A percentile compares a stretch with the other conserved stretches of the same genome.
Evolutionary conservation across 2,113 vertebrate genomes (phyloP).

Genomic region (Bubo blakistoni): DNA sequence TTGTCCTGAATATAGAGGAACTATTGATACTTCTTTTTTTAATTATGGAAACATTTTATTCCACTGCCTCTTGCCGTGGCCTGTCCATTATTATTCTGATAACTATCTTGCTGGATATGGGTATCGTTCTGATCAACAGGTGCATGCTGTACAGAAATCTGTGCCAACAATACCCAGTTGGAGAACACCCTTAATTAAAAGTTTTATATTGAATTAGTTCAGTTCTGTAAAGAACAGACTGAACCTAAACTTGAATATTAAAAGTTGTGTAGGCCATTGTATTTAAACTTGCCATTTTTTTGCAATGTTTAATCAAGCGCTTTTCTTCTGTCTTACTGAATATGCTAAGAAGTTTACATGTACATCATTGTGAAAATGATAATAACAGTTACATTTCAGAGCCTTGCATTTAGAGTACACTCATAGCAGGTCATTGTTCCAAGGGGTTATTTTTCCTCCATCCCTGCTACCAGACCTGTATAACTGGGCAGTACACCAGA

Average conservation of each 20-base stretch:
- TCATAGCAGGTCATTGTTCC: background rate
- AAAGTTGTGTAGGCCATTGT: background rate
- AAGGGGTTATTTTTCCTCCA: background rate
- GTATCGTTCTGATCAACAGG: background rate
- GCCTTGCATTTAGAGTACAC: background rate
- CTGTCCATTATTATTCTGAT: conserved; percentile 10
- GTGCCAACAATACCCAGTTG: background rate
- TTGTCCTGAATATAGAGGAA: background rate
- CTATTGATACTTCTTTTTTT: background rate
- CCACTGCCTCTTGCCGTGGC: background rate
- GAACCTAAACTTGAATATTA: conserved; percentile 1
- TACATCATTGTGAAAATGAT: background rate
- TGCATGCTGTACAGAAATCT: background rate
- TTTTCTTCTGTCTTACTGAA: background rate
- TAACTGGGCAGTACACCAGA: background rate
- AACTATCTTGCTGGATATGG: background rate
- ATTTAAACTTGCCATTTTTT: background rate
- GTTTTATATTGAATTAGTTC: conserved; percentile 7
- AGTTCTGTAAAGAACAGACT: background rate
- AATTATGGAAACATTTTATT: conserved; percentile 7
- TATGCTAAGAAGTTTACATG: background rate
- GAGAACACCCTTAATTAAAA: conserved; percentile 28
- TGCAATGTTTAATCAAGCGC: background rate
- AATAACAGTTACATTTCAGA: conserved; percentile 16
- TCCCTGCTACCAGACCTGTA: background rate